phyloP scores from a whole-genome alignment of 2,113 vertebrate species.

The Raja brachyura region DNA sequence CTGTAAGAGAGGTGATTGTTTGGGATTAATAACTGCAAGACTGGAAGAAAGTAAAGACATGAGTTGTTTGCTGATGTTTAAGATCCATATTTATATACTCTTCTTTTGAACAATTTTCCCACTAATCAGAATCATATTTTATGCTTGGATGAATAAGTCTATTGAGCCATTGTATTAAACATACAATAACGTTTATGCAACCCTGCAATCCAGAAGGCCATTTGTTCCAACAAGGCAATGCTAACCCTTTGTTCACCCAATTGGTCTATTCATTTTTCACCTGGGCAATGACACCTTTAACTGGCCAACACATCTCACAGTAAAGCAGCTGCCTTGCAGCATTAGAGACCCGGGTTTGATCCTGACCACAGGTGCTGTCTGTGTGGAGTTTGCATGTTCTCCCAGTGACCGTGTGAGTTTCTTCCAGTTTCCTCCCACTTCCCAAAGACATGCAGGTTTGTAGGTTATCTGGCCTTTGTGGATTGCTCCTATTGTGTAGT shows the following conservation, averaged over 20 bases:
- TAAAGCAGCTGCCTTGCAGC: too few species aligned
- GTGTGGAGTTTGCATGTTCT: too few species aligned
- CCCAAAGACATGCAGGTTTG: too few species aligned
- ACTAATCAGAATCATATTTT: not conserved
- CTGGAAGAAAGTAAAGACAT: not conserved
- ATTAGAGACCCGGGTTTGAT: too few species aligned
- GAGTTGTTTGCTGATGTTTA: not conserved
- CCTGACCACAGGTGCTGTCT: too few species aligned
- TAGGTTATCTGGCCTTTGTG: too few species aligned
- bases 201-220: not conserved
- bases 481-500: too few species aligned
- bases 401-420: too few species aligned
- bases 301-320: too few species aligned
- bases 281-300: too few species aligned
- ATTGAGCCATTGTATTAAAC: conserved; percentile 22
- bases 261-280: not conserved
- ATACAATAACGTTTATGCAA: not conserved
- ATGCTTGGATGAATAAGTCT: not conserved
- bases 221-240: not conserved
- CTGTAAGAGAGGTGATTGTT: conserved; percentile 7
- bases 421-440: too few species aligned
- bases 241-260: not conserved
- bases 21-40: not conserved
- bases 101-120: not conserved
- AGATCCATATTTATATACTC: conserved; percentile 1